Evolutionary conservation across 2,113 vertebrate genomes (phyloP).

Genomic region (Protomyctophum bolini): DNA sequence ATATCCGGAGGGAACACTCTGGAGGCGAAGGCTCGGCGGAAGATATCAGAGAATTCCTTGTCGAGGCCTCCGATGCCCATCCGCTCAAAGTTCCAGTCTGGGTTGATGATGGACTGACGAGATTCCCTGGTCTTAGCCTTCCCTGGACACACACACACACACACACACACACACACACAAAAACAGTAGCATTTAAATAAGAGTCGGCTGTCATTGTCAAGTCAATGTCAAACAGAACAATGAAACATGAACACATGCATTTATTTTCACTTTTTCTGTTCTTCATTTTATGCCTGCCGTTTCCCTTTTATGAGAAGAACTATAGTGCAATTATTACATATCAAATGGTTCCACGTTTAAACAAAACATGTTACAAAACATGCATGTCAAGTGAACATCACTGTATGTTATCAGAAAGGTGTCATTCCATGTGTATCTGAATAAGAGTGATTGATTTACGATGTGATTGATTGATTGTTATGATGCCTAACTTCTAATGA

Average conservation of each 20-base stretch:
- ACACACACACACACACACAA: not conserved
- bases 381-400: not conserved
- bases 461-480: too few species aligned
- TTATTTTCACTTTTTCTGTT: too few species aligned
- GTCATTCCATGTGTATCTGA: too few species aligned
- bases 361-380: not conserved
- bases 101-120: constrained; percentile 96
- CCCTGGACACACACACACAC: constrained; percentile 71
- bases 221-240: too few species aligned
- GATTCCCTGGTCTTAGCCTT: constrained; percentile 93
- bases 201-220: too few species aligned
- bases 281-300: too few species aligned
- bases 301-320: not conserved
- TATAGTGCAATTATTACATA: not conserved
- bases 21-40: constrained; percentile 95
- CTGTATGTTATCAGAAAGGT: too few species aligned
- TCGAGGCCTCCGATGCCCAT: constrained; percentile 98
- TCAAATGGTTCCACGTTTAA: not conserved
- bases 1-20: constrained; percentile 96
- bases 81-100: constrained; percentile 98
- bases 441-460: too few species aligned
- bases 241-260: too few species aligned
- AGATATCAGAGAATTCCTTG: constrained; percentile 97
- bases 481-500: too few species aligned
- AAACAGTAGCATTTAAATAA: too few species aligned